Percentiles rank a stretch among this genome's conserved stretches.
phyloP scores from a whole-genome alignment of 2,113 vertebrate genomes.

The Corythoichthys haematopterus region DNA sequence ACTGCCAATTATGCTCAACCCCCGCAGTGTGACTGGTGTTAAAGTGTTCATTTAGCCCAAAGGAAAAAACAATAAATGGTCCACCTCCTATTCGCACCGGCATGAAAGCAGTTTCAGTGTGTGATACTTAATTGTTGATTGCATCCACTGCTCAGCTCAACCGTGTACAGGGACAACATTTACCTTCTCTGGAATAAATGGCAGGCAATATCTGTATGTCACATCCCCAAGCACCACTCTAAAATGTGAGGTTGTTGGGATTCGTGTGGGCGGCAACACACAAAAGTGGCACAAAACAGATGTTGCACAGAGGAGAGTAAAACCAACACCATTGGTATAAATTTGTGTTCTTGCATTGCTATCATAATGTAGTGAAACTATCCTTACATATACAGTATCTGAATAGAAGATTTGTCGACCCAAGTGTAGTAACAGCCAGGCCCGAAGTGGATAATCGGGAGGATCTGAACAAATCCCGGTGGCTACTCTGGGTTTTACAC shows the following conservation, averaged over 20 bases:
- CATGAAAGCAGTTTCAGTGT: slow-evolving; percentile 18
- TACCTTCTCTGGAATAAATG: not conserved
- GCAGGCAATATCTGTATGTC: not conserved
- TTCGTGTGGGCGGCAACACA: not conserved
- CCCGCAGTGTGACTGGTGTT: slow-evolving; percentile 37
- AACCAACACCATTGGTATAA: not conserved
- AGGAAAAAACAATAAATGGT: slow-evolving; percentile 40
- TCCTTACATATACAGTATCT: not conserved
- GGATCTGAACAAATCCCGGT: no score
- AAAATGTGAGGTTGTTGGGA: not conserved
- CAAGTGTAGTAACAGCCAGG: not conserved
- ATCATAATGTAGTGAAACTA: not conserved
- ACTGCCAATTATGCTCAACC: slow-evolving; percentile 32
- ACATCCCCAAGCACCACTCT: not conserved
- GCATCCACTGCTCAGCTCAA: not conserved
- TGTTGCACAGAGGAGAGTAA: not conserved
- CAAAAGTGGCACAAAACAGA: not conserved
- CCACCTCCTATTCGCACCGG: slow-evolving; percentile 31
- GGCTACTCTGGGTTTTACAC: no score
- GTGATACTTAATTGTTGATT: not conserved
- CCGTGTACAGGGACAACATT: not conserved
- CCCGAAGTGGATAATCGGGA: not conserved
- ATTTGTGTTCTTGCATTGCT: not conserved
- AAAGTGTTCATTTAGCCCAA: slow-evolving; percentile 44
- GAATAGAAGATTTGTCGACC: not conserved